Conservation (phyloP, 1,140 invertebrate genomes). For the Vanessa atalanta region DNA sequence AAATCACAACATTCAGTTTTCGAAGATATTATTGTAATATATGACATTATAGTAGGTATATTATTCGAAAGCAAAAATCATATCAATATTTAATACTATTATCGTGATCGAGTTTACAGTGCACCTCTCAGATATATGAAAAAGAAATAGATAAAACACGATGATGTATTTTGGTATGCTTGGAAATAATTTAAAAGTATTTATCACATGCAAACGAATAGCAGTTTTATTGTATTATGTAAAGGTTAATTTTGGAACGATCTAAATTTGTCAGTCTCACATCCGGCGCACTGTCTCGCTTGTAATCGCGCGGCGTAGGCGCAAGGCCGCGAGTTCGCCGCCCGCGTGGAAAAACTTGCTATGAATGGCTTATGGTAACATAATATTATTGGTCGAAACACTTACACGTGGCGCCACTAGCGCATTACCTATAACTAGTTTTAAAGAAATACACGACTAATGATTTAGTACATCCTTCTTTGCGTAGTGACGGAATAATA, state of each 20-base stretch:
- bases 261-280: slow-evolving; percentile 55
- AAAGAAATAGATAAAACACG: background rate
- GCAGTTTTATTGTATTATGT: slow-evolving; percentile 18
- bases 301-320: slow-evolving; percentile 51
- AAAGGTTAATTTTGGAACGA: slow-evolving; percentile 44
- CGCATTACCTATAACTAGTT: background rate
- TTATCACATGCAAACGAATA: slow-evolving; percentile 11
- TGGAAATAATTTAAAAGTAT: background rate
- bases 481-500: background rate
- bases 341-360: slow-evolving; percentile 58
- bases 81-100: background rate
- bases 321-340: slow-evolving; percentile 73
- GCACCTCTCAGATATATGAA: background rate
- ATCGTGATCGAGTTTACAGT: background rate
- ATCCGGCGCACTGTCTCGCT: slow-evolving; percentile 43
- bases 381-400: slow-evolving; percentile 11
- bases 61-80: no score
- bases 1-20: no score
- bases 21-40: no score
- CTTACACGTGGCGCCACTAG: slow-evolving; percentile 21
- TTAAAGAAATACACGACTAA: background rate
- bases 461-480: background rate
- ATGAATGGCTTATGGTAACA: slow-evolving; percentile 62
- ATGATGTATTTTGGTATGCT: background rate
- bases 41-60: no score